Evolutionary conservation across 2,113 vertebrate species (phyloP).

Genomic region (Columba janthina): DNA sequence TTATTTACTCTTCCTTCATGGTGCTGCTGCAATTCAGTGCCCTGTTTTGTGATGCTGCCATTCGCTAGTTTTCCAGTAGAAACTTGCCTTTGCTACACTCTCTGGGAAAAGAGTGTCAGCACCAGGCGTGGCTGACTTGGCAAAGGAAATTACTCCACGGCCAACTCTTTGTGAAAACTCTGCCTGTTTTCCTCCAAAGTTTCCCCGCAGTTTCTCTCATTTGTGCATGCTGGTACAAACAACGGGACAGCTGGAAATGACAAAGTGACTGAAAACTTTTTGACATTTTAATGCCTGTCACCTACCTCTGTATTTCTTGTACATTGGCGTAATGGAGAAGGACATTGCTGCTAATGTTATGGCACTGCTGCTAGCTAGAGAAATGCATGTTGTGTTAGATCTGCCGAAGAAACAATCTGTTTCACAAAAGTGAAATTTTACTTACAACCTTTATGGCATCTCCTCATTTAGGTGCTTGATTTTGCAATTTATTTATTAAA

Average conservation of each 20-base stretch:
- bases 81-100: not conserved
- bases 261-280: not conserved
- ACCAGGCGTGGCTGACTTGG: conserved; percentile 18
- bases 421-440: not conserved
- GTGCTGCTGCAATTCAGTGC: not conserved
- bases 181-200: not conserved
- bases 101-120: not conserved
- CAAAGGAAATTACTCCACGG: not conserved
- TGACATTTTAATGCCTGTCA: not conserved
- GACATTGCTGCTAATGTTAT: not conserved
- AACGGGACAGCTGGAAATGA: not conserved
- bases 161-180: not conserved
- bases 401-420: not conserved
- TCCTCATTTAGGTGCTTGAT: not conserved
- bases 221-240: not conserved
- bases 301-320: not conserved
- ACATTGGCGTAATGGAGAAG: accelerated
- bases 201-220: not conserved
- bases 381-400: not conserved
- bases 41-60: not conserved
- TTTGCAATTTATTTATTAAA: not conserved
- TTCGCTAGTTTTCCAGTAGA: not conserved
- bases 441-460: not conserved
- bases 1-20: not conserved
- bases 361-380: not conserved